Evolutionary conservation across 2,888 invertebrate genomes (phyloP), one percentile per base, ranked within the genome.

Genomic region (Bellardia pandia): DNA sequence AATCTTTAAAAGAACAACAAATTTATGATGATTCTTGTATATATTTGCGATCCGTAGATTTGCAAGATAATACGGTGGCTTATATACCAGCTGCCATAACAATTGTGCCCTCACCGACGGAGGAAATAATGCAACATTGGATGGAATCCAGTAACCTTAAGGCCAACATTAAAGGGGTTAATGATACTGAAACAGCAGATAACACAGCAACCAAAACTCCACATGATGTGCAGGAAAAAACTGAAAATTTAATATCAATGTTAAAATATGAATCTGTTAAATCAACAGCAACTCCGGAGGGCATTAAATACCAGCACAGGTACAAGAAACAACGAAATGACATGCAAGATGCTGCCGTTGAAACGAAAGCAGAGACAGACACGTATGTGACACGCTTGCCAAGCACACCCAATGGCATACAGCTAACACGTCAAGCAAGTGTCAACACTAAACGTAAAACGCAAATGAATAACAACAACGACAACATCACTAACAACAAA

Each of bases 1-100:
- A 81, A 60, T 72, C 69, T 7, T 51, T 84, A 13, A 89, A 89
- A 68, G 91, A 90, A 37, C 90, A 91, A 77, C 90, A 90, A 85
- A 89, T 91, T 77, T 92, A 92, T 90, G 90, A 92, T 86, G 90
- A 92, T 86, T 90, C 92, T 62, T 91, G 91, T 89, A 90, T 89
- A 85, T 92, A 92, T 85, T 86, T 92, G 82, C 90, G 90, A 86
- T 91, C 92, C 45, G 90, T 92, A 85, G 91, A 92, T 88, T 89
- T 91, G 64, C 88, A 90, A 80, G 89, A 90, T 81, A 90, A 86
- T 30, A 90, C 90, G 0, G 86, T 90, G 11, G 90, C 90, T 51
- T 90, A 90, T 60, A 90, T 90, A 83, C 90, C 90, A 58, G 90
- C 90, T 16, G 90, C 90, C 42, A 90, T 90, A 40, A 89, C 90